These are phyloP conservation scores for Grapholita molesta DNA, from an alignment of 1,140 invertebrate species.

Conservation along the genomic window DNA sequence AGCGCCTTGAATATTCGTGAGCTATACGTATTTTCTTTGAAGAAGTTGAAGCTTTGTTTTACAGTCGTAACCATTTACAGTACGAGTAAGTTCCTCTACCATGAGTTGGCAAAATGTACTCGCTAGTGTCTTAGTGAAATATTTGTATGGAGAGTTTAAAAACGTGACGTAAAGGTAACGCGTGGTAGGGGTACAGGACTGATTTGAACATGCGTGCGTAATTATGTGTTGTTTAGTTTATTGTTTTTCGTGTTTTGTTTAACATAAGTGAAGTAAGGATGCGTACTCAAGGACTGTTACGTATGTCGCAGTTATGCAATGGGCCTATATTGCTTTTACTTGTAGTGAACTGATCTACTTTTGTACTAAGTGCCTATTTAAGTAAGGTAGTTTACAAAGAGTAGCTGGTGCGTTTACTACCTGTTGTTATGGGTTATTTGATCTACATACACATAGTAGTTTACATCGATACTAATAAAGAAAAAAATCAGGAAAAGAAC, in stretches of 20 bases:
- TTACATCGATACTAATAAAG: too few relatives aligned
- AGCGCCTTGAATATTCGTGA: not conserved
- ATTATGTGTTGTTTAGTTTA: slow-evolving; percentile 2
- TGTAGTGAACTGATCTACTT: not conserved
- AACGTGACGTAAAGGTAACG: too few relatives aligned
- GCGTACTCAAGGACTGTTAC: not conserved
- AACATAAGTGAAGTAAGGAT: slow-evolving; percentile 2
- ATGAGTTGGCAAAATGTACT: too few relatives aligned
- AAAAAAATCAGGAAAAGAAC: too few relatives aligned
- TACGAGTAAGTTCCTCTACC: too few relatives aligned
- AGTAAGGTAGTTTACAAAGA: too few relatives aligned
- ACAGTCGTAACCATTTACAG: not conserved
- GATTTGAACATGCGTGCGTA: not conserved
- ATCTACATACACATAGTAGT: not conserved
- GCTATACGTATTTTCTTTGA: not conserved
- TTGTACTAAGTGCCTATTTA: not conserved
- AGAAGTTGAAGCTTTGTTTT: not conserved
- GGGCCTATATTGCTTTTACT: not conserved
- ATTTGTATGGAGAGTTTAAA: too few relatives aligned
- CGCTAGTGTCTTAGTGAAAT: too few relatives aligned
- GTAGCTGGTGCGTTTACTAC: too few relatives aligned
- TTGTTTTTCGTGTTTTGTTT: not conserved
- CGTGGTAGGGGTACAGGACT: too few relatives aligned
- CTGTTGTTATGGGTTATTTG: not conserved
- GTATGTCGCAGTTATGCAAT: not conserved